Evolutionary conservation across 2,888 invertebrate genomes (phyloP), one percentile per base, ranked within the genome.

Genomic region (Cheilosia pagana): DNA sequence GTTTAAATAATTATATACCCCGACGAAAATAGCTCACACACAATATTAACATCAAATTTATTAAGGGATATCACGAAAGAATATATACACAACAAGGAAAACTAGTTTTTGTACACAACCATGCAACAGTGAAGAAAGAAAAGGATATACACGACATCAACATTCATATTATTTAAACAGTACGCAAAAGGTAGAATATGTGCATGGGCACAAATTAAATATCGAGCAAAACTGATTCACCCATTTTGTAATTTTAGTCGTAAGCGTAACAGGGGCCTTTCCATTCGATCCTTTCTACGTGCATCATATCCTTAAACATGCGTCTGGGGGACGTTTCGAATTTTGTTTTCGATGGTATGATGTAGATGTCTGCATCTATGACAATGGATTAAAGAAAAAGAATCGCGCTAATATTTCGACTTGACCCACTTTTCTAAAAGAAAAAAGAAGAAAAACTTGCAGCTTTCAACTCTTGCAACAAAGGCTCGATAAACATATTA

Each of bases 401-500:
- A 62, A 60, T 62, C 50, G 52, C 41, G n/a, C 39, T n/a, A 23
- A 41, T 60, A 55, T 50, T 72, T 62, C 68, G 43, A 72, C 83
- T 68, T 79, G 83, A 83, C 83, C 83, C 83, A 83, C 74, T 83
- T 83, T 78, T 21, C 21, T 5, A n/a, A 55, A 41, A 55, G 31
- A 35, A 57, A 71, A 62, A 74, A 53, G 19, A 52, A 55, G 62
- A 35, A 74, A 28, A 63, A 39, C 39, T 25, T 28, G 23, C 45
- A 62, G 55, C 60, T 67, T 68, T 68, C 23, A 21, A 41, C 31
- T 50, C 14, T 25, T 45, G 31, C 45, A 71, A 50, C 14, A 41
- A 60, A 50, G 52, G 14, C 25, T 21, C n/a, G 16, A 19, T 63
- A 55, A 55, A 55, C 72, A 72, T n/a, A n/a, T 60, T 3, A 3